phyloP scores from a whole-genome alignment of 2,113 vertebrate species.

The Cathartes aura region DNA sequence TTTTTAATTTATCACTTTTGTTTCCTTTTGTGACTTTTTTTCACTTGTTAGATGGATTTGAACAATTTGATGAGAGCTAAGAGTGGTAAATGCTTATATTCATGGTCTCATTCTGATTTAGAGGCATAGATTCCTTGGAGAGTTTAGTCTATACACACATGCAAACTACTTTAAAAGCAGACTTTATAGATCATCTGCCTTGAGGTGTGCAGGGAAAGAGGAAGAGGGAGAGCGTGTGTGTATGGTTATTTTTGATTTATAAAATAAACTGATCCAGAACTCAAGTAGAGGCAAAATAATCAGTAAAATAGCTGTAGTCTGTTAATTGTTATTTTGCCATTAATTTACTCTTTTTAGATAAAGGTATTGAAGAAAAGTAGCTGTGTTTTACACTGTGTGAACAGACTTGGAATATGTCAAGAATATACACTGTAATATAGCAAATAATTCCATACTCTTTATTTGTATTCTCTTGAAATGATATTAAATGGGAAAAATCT shows the following conservation, averaged over 20 bases:
- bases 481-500: not conserved
- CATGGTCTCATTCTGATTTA: not conserved
- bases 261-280: not conserved
- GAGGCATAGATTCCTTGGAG: not conserved
- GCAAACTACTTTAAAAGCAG: not conserved
- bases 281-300: not conserved
- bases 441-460: not conserved
- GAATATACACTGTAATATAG: not conserved
- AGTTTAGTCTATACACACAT: not conserved
- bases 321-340: not conserved
- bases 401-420: not conserved
- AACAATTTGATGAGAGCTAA: not conserved
- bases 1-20: not conserved
- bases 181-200: not conserved
- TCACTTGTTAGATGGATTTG: not conserved
- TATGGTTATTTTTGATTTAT: not conserved
- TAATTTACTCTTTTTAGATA: not conserved
- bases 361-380: not conserved
- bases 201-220: not conserved
- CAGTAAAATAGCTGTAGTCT: not conserved
- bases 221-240: fast-evolving
- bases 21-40: not conserved
- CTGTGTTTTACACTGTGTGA: not conserved
- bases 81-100: not conserved
- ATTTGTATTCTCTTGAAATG: not conserved